phyloP scores from a whole-genome alignment of 1,140 invertebrate species.

The Pseudomyrmex gracilis region DNA sequence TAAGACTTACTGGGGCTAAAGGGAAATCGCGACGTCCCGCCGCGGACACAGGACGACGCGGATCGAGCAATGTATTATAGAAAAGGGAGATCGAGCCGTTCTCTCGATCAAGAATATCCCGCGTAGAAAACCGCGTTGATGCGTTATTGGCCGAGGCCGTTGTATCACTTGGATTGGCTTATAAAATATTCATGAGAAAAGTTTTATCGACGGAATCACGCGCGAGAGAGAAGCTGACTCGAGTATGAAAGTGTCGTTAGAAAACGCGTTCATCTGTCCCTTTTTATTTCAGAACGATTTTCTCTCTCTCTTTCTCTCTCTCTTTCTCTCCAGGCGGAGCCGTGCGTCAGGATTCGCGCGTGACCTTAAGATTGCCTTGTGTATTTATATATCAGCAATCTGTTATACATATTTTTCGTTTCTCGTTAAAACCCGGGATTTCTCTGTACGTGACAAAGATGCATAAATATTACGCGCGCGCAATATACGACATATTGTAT shows the following conservation, averaged over 20 bases:
- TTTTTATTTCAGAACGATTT: conserved; percentile 4
- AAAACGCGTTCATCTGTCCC: conserved; percentile 35
- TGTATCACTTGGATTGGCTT: conserved; percentile 60
- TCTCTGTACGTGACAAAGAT: background rate
- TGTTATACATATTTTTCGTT: background rate
- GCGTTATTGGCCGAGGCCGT: conserved; percentile 38
- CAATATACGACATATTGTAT: background rate
- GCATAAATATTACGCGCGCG: background rate
- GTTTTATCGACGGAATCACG: conserved; percentile 48
- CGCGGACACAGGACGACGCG: background rate
- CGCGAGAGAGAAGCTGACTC: conserved; percentile 31
- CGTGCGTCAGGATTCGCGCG: background rate
- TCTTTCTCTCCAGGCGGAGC: background rate
- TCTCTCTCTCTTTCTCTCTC: conserved; percentile 3
- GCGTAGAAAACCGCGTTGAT: conserved; percentile 36
- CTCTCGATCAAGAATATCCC: conserved; percentile 38
- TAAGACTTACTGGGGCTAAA: too few relatives aligned
- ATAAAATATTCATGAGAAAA: conserved; percentile 72
- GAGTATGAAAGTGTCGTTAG: conserved; percentile 58
- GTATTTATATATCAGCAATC: background rate
- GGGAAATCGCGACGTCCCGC: background rate
- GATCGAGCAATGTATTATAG: conserved; percentile 7
- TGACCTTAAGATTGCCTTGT: background rate
- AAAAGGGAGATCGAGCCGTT: conserved; percentile 17
- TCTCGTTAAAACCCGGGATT: background rate